These are phyloP conservation scores for Clostera curtula DNA, from an alignment of 2,888 invertebrate genomes.

Conservation along the genomic window DNA sequence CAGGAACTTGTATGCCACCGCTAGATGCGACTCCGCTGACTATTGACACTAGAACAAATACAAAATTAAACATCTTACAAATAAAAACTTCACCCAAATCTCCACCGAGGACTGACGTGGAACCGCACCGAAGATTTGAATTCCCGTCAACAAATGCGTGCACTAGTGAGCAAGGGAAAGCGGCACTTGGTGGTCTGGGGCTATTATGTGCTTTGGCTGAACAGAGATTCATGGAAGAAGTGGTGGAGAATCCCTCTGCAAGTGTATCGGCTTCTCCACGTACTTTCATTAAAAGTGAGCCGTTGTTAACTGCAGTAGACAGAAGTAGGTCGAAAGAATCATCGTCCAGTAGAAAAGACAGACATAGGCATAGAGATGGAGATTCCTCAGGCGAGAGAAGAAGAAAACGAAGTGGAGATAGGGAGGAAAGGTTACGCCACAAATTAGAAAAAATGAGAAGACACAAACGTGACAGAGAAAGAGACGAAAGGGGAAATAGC, in stretches of 20 bases:
- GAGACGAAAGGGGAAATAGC: slow-evolving; percentile 38
- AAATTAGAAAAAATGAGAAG: slow-evolving; percentile 65
- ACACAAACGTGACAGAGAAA: slow-evolving; percentile 55
- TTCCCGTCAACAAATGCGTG: slow-evolving; percentile 42
- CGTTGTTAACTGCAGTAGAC: slow-evolving; percentile 48
- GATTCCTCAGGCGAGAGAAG: slow-evolving; percentile 58
- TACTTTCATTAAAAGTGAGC: slow-evolving; percentile 56
- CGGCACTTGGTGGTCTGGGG: slow-evolving; percentile 79
- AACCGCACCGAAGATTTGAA: slow-evolving; percentile 52
- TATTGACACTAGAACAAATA: slow-evolving; percentile 53
- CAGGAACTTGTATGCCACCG: slow-evolving; percentile 47
- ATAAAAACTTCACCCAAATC: slow-evolving; percentile 65
- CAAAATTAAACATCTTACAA: slow-evolving; percentile 57
- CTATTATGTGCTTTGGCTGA: slow-evolving; percentile 89
- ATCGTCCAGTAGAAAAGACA: slow-evolving; percentile 41
- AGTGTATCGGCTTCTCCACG: slow-evolving; percentile 34
- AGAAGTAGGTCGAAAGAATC: slow-evolving; percentile 32
- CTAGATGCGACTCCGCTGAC: slow-evolving; percentile 48
- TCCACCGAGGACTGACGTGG: slow-evolving; percentile 51
- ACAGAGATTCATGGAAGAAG: slow-evolving; percentile 87
- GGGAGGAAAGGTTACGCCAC: slow-evolving; percentile 55
- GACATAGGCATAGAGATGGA: slow-evolving; percentile 50
- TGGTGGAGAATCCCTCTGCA: slow-evolving; percentile 51
- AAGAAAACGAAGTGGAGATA: slow-evolving; percentile 52
- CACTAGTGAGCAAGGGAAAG: slow-evolving; percentile 46